Base-by-base conservation (phyloP, 2,113 vertebrate genomes). In the Tympanuchus pallidicinctus region DNA sequence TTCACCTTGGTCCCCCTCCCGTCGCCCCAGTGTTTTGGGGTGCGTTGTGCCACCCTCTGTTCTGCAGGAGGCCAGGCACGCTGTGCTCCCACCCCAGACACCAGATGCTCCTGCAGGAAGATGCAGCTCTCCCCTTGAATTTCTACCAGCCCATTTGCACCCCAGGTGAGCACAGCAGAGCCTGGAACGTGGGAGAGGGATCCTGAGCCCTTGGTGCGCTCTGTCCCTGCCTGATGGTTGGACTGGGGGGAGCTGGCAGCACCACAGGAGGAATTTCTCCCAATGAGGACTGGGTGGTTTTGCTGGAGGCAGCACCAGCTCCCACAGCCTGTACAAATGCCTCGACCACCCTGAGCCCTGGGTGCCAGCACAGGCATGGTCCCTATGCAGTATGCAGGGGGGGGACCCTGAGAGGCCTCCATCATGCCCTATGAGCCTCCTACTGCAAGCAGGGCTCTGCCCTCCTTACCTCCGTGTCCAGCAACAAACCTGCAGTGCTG, bases 331-430 rank as follows among this genome's bases (percentile, higher is more conserved):
- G 76, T 70, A 22, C 18, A 30, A 40, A 19, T 8, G 20, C 45
- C 64, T 64, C 34, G 32, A 15, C 25, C 50, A 54, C 28, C 28
- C 40, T 13, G 59, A 89, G 36, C 69, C 69, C 82, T 18, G 69
- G 12, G 10, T 43, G 27, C 48, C 50, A 40, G 38, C 18, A 14
- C 9, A 9, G 21, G 25, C 8, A 12, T 30, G 64, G 15, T 30
- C n/a, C 27, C 38, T 25, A 50, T 0, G 28, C 14, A 59, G 19
- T 2, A n/a, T 17, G 21, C 5, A 36, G 0, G 2, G 19, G 8
- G 74, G 21, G 12, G 6, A 69, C 2, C 17, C 52, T 7, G 17
- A 32, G 67, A 79, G 38, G 25, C 14, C 61, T 34, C 30, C 32
- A 42, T 45, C 34, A 19, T 11, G 11, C 30, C 40, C 36, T 63